Evolutionary conservation across 2,113 vertebrate genomes (phyloP).

Genomic region (Candoia aspera): DNA sequence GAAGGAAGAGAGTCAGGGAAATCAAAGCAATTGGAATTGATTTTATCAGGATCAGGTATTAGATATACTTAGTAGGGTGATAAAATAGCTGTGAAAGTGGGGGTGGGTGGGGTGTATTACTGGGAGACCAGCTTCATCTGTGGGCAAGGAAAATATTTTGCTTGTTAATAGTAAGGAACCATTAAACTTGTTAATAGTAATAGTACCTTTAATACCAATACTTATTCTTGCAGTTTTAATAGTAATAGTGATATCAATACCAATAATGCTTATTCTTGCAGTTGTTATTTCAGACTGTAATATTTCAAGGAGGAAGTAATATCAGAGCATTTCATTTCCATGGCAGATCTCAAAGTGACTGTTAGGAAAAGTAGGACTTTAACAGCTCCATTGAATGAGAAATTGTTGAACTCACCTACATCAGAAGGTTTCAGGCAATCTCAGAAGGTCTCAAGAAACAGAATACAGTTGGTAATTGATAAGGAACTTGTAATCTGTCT

Average conservation of each 20-base stretch:
- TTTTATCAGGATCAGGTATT: neutral
- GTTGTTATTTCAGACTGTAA: neutral
- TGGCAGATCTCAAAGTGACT: neutral
- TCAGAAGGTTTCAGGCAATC: neutral
- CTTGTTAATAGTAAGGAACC: neutral
- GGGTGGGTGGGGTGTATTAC: too few relatives aligned
- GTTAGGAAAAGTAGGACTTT: neutral
- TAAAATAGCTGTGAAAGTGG: neutral
- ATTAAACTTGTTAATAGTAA: neutral
- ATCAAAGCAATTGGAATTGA: neutral
- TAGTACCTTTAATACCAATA: neutral
- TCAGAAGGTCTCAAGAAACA: neutral
- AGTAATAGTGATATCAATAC: neutral
- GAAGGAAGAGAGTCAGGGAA: neutral
- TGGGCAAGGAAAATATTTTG: neutral
- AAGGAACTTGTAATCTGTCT: neutral
- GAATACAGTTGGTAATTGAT: neutral
- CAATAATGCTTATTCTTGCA: neutral
- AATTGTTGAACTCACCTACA: neutral
- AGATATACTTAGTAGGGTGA: neutral
- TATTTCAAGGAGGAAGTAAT: neutral
- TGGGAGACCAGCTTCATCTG: neutral
- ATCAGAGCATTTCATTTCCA: neutral
- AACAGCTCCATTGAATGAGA: neutral
- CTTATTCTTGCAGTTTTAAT: neutral